phyloP scores from a whole-genome alignment of 1,140 invertebrate genomes.

The Ladona fulva region DNA sequence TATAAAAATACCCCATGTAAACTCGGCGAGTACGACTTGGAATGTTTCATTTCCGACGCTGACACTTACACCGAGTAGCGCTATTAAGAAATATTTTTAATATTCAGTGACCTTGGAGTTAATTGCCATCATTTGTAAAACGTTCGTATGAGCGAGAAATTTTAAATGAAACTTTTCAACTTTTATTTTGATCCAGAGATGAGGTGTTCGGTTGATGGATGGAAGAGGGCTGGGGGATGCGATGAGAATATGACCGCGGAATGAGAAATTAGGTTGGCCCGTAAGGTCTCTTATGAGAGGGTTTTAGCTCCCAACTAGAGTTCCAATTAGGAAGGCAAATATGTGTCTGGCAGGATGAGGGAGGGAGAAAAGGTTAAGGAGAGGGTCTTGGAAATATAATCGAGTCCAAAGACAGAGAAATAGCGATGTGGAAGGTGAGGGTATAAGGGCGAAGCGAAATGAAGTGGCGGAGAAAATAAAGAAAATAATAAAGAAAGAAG shows the following conservation, averaged over 20 bases:
- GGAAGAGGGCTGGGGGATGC: neutral
- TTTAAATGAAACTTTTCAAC: conserved; percentile 3
- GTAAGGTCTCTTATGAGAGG: neutral
- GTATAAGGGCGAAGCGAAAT: neutral
- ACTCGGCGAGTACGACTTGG: too few species aligned
- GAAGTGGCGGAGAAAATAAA: neutral
- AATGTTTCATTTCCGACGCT: neutral
- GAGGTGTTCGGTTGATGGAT: conserved; percentile 7
- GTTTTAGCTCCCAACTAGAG: neutral
- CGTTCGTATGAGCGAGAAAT: neutral
- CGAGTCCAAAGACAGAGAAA: neutral
- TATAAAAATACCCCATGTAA: too few species aligned
- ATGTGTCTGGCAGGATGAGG: neutral
- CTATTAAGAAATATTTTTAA: conserved; percentile 11
- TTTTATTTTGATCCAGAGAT: conserved; percentile 7
- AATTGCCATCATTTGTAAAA: conserved; percentile 3
- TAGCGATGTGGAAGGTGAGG: neutral
- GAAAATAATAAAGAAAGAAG: neutral
- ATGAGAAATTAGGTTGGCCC: conserved; percentile 4
- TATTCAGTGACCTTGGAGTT: neutral
- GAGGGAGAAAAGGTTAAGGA: neutral
- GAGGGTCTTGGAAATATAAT: conserved; percentile 6
- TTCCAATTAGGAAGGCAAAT: conserved; percentile 9
- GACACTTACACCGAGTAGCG: neutral
- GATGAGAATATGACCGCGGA: neutral